A percentile compares a stretch with the other conserved stretches of the same genome.
phyloP scores from a whole-genome alignment of 2,888 invertebrate genomes.

The Isotomurus palustris region DNA sequence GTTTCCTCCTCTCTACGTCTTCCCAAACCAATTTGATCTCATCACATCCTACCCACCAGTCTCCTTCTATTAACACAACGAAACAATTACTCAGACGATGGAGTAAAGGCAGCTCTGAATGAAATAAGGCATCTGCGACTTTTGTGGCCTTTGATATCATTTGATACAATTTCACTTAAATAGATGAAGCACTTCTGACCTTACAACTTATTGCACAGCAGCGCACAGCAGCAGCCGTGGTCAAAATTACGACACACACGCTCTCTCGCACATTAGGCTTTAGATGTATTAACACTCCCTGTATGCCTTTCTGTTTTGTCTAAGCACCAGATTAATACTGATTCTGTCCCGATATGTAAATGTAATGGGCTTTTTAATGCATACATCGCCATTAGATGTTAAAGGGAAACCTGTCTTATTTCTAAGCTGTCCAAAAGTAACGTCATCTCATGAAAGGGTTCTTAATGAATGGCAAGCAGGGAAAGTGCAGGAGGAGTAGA shows the following conservation, averaged over 20 bases:
- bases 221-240: too few relatives aligned
- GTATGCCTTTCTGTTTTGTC: too few relatives aligned
- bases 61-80: not conserved
- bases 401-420: not conserved
- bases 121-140: conserved; percentile 4
- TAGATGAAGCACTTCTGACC: conserved; percentile 6
- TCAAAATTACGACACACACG: conserved; percentile 3
- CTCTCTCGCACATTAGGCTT: too few relatives aligned
- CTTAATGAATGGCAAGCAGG: too few relatives aligned
- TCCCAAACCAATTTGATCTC: conserved; percentile 6
- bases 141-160: conserved; percentile 2
- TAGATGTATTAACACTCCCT: too few relatives aligned
- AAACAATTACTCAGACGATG: conserved; percentile 8
- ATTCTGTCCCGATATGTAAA: conserved; percentile 14
- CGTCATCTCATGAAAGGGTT: too few relatives aligned
- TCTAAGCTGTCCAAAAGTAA: not conserved
- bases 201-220: not conserved
- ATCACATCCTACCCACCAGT: too few relatives aligned
- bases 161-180: conserved; percentile 5
- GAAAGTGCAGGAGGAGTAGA: too few relatives aligned
- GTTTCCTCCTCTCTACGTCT: not conserved
- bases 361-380: conserved; percentile 11
- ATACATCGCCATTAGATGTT: not conserved
- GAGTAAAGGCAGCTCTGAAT: too few relatives aligned
- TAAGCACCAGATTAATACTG: conserved; percentile 4